These are phyloP conservation scores for Malacosoma neustria DNA, from an alignment of 2,888 invertebrate genomes.

Conservation along the genomic window DNA sequence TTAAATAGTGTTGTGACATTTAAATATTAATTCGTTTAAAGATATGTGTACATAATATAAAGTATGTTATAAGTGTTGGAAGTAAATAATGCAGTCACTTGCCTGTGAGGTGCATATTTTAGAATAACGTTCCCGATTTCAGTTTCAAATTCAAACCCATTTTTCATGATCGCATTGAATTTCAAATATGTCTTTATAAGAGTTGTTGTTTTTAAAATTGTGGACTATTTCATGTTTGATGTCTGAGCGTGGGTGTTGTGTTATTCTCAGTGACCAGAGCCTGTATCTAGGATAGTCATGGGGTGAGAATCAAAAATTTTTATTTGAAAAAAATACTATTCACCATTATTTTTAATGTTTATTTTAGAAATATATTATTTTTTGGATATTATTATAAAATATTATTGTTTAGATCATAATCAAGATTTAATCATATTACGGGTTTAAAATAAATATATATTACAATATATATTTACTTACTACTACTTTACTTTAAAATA, in stretches of 20 bases:
- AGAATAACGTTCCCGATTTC: slow-evolving; percentile 38
- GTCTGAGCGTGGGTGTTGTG: slow-evolving; percentile 41
- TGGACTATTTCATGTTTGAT: slow-evolving; percentile 50
- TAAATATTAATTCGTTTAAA: slow-evolving; percentile 1
- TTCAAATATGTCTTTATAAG: slow-evolving; percentile 69
- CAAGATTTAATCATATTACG: no score
- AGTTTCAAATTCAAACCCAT: slow-evolving; percentile 48
- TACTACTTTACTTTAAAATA: no score
- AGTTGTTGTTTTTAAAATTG: slow-evolving; percentile 45
- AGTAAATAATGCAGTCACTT: slow-evolving; percentile 46
- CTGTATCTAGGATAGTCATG: slow-evolving; percentile 26
- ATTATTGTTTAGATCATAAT: no score
- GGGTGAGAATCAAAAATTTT: slow-evolving; percentile 52
- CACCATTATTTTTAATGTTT: neutral
- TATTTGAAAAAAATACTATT: no score
- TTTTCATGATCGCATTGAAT: slow-evolving; percentile 67
- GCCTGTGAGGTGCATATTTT: slow-evolving; percentile 44
- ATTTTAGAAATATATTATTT: neutral
- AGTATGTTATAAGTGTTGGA: slow-evolving; percentile 1
- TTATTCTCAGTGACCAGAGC: slow-evolving; percentile 12
- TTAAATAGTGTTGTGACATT: slow-evolving; percentile 10
- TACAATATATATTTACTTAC: no score
- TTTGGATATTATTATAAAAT: no score
- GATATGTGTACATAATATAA: slow-evolving; percentile 8
- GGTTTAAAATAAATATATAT: no score